Evolutionary conservation across 1,140 invertebrate species (phyloP), one percentile per base, ranked within the genome.

Genomic region (Drosophila bipectinata): DNA sequence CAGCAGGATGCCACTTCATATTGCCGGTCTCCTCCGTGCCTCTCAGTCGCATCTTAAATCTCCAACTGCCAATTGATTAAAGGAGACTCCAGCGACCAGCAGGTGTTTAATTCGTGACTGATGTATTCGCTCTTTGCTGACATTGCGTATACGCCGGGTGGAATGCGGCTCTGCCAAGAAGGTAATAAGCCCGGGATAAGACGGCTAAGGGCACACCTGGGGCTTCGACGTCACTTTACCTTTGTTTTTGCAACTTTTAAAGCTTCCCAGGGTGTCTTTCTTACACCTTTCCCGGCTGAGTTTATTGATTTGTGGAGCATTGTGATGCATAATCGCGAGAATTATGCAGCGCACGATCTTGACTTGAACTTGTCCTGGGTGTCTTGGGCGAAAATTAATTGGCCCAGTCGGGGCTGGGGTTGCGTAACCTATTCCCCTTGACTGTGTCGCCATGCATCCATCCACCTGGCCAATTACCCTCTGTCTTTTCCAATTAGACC

Each of bases 51-150:
- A 41, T 57, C 47, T 78, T 64, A 45, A 78, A 81, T 57, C 78
- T 87, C 62, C 54, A 69, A 68, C 59, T 66, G 53, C 44, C 47
- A 87, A 82, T 87, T 82, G 73, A 78, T 76, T 73, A 67, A 75
- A 45, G 45, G 12, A 14, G 51, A 51, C 34, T 41, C 12, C 44
- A 3, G 6, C 41, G 39, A 5, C 44, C 37, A 59, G 39, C 77
- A 81, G 82, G 57, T 85, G 78, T 62, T 82, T 75, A 87, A 87
- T 78, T 64, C 55, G 61, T 49, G 75, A 87, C 82, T 82, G 78
- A 87, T 77, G 80, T 61, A 59, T 66, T 28, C 34, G 34, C 10
- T n/a, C 10, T 53, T 18, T 47, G 66, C 55, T 58, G 68, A 72
- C 51, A 55, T 52, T 53, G 55, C 76, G 69, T 10, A 62, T 72